Evolutionary conservation across 2,113 vertebrate species (phyloP).

Genomic region (Solea solea): DNA sequence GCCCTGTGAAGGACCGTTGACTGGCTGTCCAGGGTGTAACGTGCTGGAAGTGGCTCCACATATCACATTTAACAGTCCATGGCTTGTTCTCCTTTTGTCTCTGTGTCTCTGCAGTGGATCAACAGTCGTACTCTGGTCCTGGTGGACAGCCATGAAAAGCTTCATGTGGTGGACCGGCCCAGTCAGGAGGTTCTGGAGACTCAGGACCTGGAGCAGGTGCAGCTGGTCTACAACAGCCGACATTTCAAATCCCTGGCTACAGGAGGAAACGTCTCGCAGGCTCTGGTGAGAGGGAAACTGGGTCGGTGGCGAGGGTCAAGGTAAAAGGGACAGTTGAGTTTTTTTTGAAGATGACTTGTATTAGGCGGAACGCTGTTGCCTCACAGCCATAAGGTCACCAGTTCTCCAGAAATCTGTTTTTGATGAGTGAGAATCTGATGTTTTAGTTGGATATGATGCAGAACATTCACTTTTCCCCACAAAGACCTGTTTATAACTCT

Average conservation of each 20-base stretch:
- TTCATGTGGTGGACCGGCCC: constrained; percentile 93
- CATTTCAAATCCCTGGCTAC: constrained; percentile 98
- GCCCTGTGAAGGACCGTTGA: no score
- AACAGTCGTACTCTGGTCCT: constrained; percentile 92
- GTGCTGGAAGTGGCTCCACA: no score
- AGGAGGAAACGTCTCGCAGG: constrained; percentile 96
- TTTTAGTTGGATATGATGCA: no score
- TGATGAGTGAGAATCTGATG: no score
- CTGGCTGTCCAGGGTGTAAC: no score
- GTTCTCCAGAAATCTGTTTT: no score
- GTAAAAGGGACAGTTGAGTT: background rate
- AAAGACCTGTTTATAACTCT: no score
- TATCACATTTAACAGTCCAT: background rate
- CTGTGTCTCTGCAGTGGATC: constrained; percentile 87
- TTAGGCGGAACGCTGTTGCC: no score
- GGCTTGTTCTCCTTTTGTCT: background rate
- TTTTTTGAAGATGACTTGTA: background rate
- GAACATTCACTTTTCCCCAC: no score
- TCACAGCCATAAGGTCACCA: no score
- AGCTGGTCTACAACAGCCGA: constrained; percentile 96
- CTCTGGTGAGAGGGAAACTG: constrained; percentile 84
- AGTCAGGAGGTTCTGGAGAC: constrained; percentile 94
- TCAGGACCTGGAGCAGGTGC: constrained; percentile 92
- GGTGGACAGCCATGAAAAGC: constrained; percentile 94
- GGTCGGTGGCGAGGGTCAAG: background rate